phyloP scores from a whole-genome alignment of 2,888 invertebrate genomes.

The Meloe dianella region DNA sequence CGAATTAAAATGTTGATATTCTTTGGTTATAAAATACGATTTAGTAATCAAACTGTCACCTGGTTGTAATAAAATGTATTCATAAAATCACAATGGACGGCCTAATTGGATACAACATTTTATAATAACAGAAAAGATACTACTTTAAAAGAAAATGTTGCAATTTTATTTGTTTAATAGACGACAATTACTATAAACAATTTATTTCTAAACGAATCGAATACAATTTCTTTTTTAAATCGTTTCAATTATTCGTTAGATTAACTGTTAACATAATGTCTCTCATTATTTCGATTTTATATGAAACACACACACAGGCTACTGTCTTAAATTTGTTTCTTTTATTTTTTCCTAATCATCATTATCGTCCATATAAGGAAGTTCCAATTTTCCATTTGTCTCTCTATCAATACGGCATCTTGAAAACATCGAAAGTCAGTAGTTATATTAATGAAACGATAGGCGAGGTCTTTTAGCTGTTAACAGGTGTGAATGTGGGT shows the following conservation, averaged over 20 bases:
- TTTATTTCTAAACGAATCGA: neutral
- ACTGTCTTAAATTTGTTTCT: slow-evolving; percentile 18
- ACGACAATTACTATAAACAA: neutral
- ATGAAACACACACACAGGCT: slow-evolving; percentile 8
- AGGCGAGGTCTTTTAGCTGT: slow-evolving; percentile 40
- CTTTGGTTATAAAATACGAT: neutral
- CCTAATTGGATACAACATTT: neutral
- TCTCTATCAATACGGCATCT: slow-evolving; percentile 26
- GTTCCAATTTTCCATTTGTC: slow-evolving; percentile 35
- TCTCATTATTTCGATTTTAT: neutral
- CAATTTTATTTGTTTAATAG: neutral
- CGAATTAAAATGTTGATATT: too few relatives aligned
- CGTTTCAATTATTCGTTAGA: neutral
- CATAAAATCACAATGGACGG: slow-evolving; percentile 2
- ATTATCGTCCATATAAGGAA: slow-evolving; percentile 25
- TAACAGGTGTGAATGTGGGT: slow-evolving; percentile 48
- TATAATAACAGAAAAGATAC: neutral
- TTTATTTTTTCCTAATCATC: neutral
- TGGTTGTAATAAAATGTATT: slow-evolving; percentile 1
- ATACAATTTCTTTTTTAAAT: neutral
- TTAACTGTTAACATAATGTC: neutral
- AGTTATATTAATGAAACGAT: slow-evolving; percentile 40
- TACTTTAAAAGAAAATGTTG: neutral
- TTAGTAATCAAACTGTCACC: neutral
- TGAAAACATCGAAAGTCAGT: slow-evolving; percentile 24